Conservation (phyloP, 2,888 invertebrate species). For the Uropetala carovei region DNA sequence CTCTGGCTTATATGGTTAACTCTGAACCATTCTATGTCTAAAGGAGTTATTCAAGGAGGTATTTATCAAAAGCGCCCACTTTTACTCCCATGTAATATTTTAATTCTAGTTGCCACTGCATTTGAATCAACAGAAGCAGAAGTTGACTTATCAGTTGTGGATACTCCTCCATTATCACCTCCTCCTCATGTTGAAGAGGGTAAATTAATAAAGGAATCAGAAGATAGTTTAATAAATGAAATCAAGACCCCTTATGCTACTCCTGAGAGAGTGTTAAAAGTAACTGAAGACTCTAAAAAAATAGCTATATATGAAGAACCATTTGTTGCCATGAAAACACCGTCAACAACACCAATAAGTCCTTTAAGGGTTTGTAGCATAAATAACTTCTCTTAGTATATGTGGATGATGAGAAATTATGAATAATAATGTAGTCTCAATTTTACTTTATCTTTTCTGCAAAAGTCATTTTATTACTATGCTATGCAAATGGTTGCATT, state of each 20-base stretch:
- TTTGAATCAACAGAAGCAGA: not conserved
- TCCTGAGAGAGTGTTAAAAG: not conserved
- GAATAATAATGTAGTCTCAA: not conserved
- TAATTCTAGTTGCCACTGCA: not conserved
- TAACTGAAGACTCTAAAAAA: not conserved
- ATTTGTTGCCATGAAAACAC: not conserved
- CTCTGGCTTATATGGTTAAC: no score
- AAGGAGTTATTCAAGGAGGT: no score
- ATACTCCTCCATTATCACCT: constrained; percentile 41
- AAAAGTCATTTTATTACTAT: not conserved
- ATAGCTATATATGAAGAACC: not conserved
- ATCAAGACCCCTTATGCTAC: not conserved
- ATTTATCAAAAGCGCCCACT: no score
- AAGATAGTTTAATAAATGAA: not conserved
- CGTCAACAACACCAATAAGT: constrained; percentile 15
- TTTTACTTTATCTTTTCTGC: not conserved
- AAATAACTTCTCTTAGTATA: not conserved
- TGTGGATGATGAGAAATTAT: not conserved
- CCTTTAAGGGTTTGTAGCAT: not conserved
- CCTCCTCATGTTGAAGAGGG: not conserved
- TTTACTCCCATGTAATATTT: not conserved
- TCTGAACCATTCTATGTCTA: no score
- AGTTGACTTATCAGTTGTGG: not conserved
- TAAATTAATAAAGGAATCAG: not conserved
- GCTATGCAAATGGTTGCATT: not conserved